These are phyloP conservation scores for Sycobia sp. DNA, from an alignment of 1,140 invertebrate genomes.

Conservation along the genomic window DNA sequence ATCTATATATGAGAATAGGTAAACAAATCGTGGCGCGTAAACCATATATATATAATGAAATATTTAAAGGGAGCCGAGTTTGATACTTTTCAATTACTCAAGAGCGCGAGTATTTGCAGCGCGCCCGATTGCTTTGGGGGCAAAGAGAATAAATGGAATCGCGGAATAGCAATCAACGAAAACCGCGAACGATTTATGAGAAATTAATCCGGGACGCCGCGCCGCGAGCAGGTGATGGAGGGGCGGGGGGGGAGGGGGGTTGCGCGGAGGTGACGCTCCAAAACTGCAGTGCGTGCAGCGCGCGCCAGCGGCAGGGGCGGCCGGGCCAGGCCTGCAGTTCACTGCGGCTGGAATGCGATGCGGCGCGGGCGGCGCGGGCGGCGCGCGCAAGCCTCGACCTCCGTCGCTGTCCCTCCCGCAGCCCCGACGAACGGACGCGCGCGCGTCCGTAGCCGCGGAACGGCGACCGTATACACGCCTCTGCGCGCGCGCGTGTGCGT, in stretches of 20 bases:
- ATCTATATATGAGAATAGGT: too few species aligned
- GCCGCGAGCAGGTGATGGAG: too few species aligned
- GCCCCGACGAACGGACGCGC: background rate
- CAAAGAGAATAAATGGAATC: slow-evolving; percentile 18
- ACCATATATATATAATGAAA: slow-evolving; percentile 5
- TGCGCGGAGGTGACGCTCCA: background rate
- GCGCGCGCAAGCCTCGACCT: background rate
- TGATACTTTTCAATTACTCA: slow-evolving; percentile 11
- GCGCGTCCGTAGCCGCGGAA: too few species aligned
- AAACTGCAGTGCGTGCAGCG: background rate
- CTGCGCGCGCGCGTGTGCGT: background rate
- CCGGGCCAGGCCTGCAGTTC: slow-evolving; percentile 6
- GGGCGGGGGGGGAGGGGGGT: background rate
- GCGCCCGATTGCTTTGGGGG: slow-evolving; percentile 6
- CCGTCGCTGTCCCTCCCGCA: background rate
- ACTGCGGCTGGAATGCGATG: too few species aligned
- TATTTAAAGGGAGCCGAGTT: background rate
- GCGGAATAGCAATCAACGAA: slow-evolving; percentile 22
- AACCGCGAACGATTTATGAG: slow-evolving; percentile 30
- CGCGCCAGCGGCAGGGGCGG: background rate
- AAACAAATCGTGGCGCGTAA: too few species aligned
- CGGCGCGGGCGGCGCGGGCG: background rate
- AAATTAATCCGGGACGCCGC: slow-evolving; percentile 31
- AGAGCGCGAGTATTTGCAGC: slow-evolving; percentile 16
- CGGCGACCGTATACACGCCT: background rate